phyloP scores from a whole-genome alignment of 1,140 invertebrate genomes.

The Procambarus virginalis region DNA sequence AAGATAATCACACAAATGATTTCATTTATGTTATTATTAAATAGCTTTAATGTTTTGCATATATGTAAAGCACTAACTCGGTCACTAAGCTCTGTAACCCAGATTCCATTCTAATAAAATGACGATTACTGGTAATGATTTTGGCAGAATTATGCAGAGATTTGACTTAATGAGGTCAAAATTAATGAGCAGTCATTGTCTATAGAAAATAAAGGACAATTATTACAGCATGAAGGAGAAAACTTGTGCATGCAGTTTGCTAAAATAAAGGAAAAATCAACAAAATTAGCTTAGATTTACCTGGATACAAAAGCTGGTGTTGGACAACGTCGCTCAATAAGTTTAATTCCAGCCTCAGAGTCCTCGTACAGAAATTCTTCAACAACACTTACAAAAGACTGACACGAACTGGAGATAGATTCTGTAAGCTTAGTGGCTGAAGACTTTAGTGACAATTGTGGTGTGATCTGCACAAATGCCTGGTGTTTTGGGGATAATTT shows the following conservation, averaged over 20 bases:
- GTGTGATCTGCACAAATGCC: neutral
- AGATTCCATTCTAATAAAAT: no score
- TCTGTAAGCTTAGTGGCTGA: neutral
- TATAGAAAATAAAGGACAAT: no score
- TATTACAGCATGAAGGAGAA: neutral
- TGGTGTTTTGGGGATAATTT: neutral
- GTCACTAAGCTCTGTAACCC: no score
- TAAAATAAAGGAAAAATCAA: neutral
- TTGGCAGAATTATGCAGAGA: no score
- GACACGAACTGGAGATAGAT: slow-evolving; percentile 14
- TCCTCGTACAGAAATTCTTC: slow-evolving; percentile 87
- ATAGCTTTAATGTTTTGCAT: no score
- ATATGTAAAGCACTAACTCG: no score
- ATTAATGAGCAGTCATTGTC: no score
- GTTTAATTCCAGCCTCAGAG: slow-evolving; percentile 80
- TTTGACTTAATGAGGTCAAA: no score
- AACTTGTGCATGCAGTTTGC: neutral
- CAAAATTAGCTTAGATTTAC: slow-evolving; percentile 72
- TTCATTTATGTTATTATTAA: no score
- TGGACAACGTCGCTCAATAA: slow-evolving; percentile 81
- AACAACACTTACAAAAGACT: slow-evolving; percentile 76
- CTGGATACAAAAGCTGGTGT: slow-evolving; percentile 74
- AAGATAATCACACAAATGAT: no score
- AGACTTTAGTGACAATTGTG: neutral
- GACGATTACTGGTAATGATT: no score